A percentile compares a stretch with the other conserved stretches of the same genome.
Conservation (phyloP, 37 sponge, comb jelly and placozoan genomes). For the Chondrosia reniformis region DNA sequence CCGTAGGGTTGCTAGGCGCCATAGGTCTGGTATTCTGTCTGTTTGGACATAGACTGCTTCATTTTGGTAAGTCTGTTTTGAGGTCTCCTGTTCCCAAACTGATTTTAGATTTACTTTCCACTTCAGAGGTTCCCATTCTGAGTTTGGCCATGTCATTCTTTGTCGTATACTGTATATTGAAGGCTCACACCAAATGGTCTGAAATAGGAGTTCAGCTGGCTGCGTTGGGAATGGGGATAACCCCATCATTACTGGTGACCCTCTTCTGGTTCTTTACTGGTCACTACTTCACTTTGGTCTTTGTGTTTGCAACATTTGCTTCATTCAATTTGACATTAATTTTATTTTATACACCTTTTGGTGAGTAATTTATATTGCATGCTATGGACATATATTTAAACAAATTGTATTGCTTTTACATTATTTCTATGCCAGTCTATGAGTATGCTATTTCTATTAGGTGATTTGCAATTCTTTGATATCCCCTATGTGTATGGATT, state of each 20-base stretch:
- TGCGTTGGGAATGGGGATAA: neutral
- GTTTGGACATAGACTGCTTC: conserved; percentile 36
- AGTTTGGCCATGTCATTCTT: too few species aligned
- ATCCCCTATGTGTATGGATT: conserved; percentile 22
- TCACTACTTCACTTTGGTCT: neutral
- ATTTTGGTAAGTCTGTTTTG: conserved; percentile 37
- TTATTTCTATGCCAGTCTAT: too few species aligned
- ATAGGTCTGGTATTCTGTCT: conserved; percentile 34
- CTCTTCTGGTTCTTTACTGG: neutral
- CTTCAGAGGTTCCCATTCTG: too few species aligned
- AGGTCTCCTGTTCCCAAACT: too few species aligned
- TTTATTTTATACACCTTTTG: conserved; percentile 48
- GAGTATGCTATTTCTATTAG: too few species aligned
- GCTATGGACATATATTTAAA: too few species aligned
- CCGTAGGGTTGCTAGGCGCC: neutral
- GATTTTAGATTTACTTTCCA: too few species aligned
- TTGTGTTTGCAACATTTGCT: neutral
- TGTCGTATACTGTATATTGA: too few species aligned
- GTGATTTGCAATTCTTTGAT: neutral
- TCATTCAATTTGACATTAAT: conserved; percentile 17
- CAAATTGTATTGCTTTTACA: too few species aligned
- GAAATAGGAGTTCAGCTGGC: neutral
- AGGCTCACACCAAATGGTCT: too few species aligned
- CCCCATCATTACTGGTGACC: neutral
- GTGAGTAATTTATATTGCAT: too few species aligned